Evolutionary conservation across 2,797 vertebrate species (phyloP).

Genomic region (Lutjanus argentimaculatus): DNA sequence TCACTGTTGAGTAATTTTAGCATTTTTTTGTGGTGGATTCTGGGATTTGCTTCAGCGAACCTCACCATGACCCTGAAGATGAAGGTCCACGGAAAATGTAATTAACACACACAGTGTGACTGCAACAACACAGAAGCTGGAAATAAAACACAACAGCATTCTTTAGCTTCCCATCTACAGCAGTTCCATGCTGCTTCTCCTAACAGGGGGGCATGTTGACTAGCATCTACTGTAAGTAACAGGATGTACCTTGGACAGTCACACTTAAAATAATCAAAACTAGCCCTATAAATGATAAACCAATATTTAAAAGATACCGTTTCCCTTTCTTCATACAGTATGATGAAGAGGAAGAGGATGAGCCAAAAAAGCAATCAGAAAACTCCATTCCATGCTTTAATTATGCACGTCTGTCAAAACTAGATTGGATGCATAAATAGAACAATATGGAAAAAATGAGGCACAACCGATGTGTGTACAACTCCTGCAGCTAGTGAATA

Average conservation of each 20-base stretch:
- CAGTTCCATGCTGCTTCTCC: no score
- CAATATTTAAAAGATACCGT: not conserved
- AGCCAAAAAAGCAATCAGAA: not conserved
- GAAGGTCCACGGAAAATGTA: not conserved
- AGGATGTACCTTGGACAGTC: no score
- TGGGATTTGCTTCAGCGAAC: slow-evolving; percentile 34
- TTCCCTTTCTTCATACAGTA: not conserved
- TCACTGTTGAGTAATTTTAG: no score
- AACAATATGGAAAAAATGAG: not conserved
- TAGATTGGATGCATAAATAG: not conserved
- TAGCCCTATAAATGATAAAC: not conserved
- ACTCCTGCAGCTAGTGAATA: not conserved
- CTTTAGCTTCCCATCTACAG: not conserved
- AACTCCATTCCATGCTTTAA: not conserved
- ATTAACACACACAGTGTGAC: not conserved
- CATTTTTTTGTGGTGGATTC: not conserved
- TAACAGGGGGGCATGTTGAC: no score
- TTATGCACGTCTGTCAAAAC: not conserved
- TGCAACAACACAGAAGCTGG: not conserved
- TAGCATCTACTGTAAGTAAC: no score
- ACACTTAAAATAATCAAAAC: no score
- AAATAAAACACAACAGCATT: not conserved
- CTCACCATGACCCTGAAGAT: slow-evolving; percentile 3
- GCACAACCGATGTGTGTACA: not conserved
- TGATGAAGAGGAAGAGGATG: not conserved